phyloP scores from a whole-genome alignment of 2,797 vertebrate genomes.

The Characodon lateralis region DNA sequence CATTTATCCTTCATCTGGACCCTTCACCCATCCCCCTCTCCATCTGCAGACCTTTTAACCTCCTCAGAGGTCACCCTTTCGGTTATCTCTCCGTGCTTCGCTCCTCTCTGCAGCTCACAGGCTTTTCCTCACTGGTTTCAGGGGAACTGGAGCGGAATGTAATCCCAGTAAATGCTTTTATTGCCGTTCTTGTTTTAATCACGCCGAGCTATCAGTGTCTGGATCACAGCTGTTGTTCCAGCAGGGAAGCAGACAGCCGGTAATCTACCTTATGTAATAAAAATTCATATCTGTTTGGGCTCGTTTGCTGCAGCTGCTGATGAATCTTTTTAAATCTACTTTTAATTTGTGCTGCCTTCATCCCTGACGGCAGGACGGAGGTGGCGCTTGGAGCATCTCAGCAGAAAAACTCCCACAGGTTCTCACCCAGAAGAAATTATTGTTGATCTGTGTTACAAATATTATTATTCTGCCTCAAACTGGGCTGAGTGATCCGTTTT shows the following conservation, averaged over 20 bases:
- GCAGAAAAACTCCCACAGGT: too few species aligned
- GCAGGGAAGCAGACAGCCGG: constrained; percentile 19
- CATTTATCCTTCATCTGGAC: not conserved
- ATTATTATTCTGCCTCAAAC: too few species aligned
- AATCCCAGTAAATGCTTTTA: constrained; percentile 30
- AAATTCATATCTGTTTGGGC: constrained; percentile 36
- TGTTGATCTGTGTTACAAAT: too few species aligned
- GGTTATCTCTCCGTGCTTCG: not conserved
- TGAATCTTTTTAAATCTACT: not conserved
- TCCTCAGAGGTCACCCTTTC: not conserved
- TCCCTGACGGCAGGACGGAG: too few species aligned
- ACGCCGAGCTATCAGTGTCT: constrained; percentile 45
- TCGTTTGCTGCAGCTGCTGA: not conserved
- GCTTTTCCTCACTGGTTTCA: constrained; percentile 1
- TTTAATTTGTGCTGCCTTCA: too few species aligned
- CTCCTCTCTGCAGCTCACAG: constrained; percentile 16
- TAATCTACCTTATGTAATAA: constrained; percentile 48
- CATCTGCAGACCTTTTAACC: not conserved
- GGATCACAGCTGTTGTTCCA: constrained; percentile 52
- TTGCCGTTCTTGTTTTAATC: constrained; percentile 34
- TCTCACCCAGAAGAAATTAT: too few species aligned
- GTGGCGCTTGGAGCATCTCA: too few species aligned
- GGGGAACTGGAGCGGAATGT: constrained; percentile 25
- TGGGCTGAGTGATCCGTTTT: too few species aligned
- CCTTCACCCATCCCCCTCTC: not conserved